These are phyloP conservation scores for Gymnobelideus leadbeateri DNA, from an alignment of 2,113 vertebrate species.

Conservation along the genomic window DNA sequence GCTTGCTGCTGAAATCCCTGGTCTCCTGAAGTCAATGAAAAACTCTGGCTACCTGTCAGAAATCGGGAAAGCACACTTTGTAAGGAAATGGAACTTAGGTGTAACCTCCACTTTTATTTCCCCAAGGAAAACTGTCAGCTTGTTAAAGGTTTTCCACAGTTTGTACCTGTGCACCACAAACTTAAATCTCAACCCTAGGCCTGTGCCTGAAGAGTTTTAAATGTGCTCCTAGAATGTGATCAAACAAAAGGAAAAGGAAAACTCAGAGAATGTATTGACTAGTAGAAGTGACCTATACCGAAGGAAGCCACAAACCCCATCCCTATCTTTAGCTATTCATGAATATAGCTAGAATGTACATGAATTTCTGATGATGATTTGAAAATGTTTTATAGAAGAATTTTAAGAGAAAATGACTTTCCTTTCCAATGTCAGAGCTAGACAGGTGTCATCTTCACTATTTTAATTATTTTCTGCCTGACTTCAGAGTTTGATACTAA, in stretches of 20 bases:
- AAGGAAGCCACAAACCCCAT: not conserved
- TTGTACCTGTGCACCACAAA: not conserved
- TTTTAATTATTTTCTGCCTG: conserved; percentile 3
- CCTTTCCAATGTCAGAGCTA: not conserved
- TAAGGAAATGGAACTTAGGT: not conserved
- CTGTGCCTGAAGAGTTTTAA: not conserved
- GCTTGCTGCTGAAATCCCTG: not conserved
- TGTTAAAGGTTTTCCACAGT: not conserved
- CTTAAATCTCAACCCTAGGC: not conserved
- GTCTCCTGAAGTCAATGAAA: not conserved
- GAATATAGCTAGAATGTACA: not conserved
- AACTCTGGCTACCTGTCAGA: not conserved
- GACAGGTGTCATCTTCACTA: not conserved
- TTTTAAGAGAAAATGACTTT: not conserved
- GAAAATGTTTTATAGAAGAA: conserved; percentile 1
- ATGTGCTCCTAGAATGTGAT: not conserved
- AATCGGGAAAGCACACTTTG: not conserved
- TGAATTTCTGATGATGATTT: not conserved
- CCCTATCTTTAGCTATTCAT: not conserved
- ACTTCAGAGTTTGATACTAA: not conserved
- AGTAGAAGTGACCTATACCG: not conserved
- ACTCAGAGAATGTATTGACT: not conserved
- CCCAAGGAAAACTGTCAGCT: not conserved
- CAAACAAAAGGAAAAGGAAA: not conserved
- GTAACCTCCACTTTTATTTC: not conserved